Evolutionary conservation across 1,140 invertebrate species (phyloP), one percentile per base, ranked within the genome.

Genomic region (Pectinophora gossypiella): DNA sequence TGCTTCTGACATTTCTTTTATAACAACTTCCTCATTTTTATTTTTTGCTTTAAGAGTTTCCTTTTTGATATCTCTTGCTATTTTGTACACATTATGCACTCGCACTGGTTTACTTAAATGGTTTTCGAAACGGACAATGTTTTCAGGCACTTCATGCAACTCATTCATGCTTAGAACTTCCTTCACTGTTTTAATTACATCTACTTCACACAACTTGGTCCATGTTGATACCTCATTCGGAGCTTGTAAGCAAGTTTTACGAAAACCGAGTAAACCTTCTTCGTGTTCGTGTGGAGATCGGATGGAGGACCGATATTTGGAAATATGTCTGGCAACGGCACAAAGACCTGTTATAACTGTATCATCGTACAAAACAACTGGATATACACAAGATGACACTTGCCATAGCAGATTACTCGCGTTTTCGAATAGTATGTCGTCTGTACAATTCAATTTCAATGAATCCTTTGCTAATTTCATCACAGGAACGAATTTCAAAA

Each of bases 191-290:
- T 82, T 74, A 22, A 93, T 88, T 12, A 96, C 85, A 74, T 97
- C 94, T 15, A 96, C 89, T 89, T 98, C 97, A 89, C 96, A 98
- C 74, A 97, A 97, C 67, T 94, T 95, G 0, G 96, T 98, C 96
- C 96, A 98, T 19, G 95, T 89, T 5, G 96, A 97, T 1, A 92
- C 90, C 88, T 97, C 95, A 12, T 94, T 93, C 61, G 95, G 95
- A 7, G 95, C 93, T 56, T 94, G 88, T 1, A 97, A 85, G 73
- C 95, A 96, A 40, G 92, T 91, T 43, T 90, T 90, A 53, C 94
- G 91, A 65, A 96, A 97, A 1, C 95, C 95, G 13, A 96, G 76
- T 20, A 94, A 78, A 13, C 88, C 82, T 16, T 89, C 85, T 13
- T 89, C 84, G 43, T 89, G 76, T 48, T 86, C 81, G 40, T 68